phyloP scores from a whole-genome alignment of 1,140 invertebrate species.

The Drosophila miranda region DNA sequence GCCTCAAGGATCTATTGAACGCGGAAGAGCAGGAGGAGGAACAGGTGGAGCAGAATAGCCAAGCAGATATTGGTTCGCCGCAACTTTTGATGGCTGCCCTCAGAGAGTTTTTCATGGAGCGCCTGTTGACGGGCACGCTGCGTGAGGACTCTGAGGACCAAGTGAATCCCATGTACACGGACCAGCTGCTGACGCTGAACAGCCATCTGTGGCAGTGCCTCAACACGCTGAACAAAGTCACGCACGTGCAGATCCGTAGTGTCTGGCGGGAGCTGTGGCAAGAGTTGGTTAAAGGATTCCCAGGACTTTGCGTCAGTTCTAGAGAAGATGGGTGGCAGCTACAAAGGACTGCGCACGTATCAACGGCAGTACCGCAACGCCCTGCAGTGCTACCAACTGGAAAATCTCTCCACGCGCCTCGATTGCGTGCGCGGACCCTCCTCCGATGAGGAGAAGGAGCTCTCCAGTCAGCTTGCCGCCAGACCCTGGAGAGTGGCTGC shows the following conservation, averaged over 20 bases:
- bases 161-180: slow-evolving; percentile 57
- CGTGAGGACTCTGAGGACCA: slow-evolving; percentile 45
- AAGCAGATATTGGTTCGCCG: slow-evolving; percentile 9
- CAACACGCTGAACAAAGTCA: slow-evolving; percentile 24
- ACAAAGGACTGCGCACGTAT: slow-evolving; percentile 63
- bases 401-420: slow-evolving; percentile 57
- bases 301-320: slow-evolving; percentile 37
- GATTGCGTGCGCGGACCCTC: slow-evolving; percentile 42
- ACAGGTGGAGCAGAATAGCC: slow-evolving; percentile 7
- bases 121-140: slow-evolving; percentile 28
- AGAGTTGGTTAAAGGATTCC: slow-evolving; percentile 11
- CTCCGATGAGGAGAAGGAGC: slow-evolving; percentile 30
- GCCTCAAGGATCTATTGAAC: slow-evolving; percentile 17
- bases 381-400: slow-evolving; percentile 57
- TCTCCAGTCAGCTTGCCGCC: slow-evolving; percentile 35
- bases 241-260: slow-evolving; percentile 18
- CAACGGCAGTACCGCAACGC: slow-evolving; percentile 42
- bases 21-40: slow-evolving; percentile 11
- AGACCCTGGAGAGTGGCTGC: slow-evolving; percentile 19
- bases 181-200: slow-evolving; percentile 57
- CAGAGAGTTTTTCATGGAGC: slow-evolving; percentile 54
- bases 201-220: slow-evolving; percentile 51
- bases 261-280: slow-evolving; percentile 28
- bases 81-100: slow-evolving; percentile 41
- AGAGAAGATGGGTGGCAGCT: slow-evolving; percentile 45